Evolutionary conservation across 2,113 vertebrate genomes (phyloP).

Genomic region (Glaucidium brasilianum): DNA sequence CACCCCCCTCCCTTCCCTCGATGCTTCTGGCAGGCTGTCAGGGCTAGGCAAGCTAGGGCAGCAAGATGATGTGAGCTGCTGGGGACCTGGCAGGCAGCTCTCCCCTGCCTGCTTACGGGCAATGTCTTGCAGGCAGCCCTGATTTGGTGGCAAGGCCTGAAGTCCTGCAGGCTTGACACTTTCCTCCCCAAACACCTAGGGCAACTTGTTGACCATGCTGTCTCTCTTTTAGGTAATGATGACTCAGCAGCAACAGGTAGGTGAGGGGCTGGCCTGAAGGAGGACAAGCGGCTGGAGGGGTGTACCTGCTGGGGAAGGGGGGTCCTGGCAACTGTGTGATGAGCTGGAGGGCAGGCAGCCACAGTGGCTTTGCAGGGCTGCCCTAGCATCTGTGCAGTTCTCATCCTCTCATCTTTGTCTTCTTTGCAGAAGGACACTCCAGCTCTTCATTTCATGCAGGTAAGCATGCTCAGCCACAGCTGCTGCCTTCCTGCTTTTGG

Average conservation of each 20-base stretch:
- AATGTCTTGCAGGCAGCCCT: neutral
- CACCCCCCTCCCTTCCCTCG: rapidly evolving
- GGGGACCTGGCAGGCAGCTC: neutral
- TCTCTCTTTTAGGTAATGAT: neutral
- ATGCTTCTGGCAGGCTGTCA: neutral
- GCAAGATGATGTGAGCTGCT: neutral
- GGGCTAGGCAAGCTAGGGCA: neutral
- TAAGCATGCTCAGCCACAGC: neutral
- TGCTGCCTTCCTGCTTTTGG: rapidly evolving
- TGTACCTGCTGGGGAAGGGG: neutral
- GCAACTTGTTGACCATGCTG: neutral
- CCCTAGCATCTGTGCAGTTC: neutral
- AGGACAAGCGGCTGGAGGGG: rapidly evolving
- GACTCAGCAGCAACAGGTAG: neutral
- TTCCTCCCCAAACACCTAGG: neutral
- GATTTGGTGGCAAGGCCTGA: rapidly evolving
- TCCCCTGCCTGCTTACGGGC: neutral
- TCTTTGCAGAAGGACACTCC: neutral
- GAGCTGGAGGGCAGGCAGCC: neutral
- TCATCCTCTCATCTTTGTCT: neutral
- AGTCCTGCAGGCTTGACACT: neutral
- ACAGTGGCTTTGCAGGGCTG: neutral
- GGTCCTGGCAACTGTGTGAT: neutral
- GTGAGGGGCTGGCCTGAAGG: neutral
- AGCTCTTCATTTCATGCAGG: conserved; percentile 40